Evolutionary conservation across 1,140 invertebrate species (phyloP).

Genomic region (Ostrea edulis): DNA sequence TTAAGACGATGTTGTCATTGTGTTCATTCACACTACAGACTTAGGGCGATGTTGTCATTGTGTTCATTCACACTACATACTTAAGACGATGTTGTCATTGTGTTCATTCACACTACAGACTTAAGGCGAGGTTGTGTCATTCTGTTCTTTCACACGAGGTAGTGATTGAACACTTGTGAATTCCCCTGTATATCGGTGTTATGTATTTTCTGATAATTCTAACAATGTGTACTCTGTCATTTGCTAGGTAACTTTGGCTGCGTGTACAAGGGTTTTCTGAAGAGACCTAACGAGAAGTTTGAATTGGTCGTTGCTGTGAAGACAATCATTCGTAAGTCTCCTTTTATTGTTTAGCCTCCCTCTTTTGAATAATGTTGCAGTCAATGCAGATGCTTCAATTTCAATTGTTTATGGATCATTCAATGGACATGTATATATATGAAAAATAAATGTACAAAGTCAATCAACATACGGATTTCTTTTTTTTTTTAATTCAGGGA

Average conservation of each 20-base stretch:
- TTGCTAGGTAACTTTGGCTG: conserved; percentile 76
- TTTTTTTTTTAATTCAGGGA: too few relatives aligned
- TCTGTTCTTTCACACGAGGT: too few relatives aligned
- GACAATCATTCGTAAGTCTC: conserved; percentile 73
- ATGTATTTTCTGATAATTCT: not conserved
- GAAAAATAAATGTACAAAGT: not conserved
- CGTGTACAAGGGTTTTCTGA: conserved; percentile 73
- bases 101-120: too few relatives aligned
- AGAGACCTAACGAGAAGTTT: conserved; percentile 61
- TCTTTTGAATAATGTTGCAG: too few relatives aligned
- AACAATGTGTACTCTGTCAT: not conserved
- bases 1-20: not conserved
- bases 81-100: too few relatives aligned
- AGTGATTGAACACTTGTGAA: too few relatives aligned
- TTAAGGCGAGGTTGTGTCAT: too few relatives aligned
- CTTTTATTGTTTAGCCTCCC: not conserved
- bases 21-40: not conserved
- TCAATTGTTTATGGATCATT: not conserved
- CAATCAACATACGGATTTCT: too few relatives aligned
- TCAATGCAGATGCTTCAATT: too few relatives aligned
- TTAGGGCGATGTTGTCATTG: not conserved
- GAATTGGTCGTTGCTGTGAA: conserved; percentile 75
- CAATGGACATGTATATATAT: not conserved
- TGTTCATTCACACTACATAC: not conserved
- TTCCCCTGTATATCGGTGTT: not conserved